phyloP scores from a whole-genome alignment of 2,797 vertebrate genomes.

The Lates japonicus region DNA sequence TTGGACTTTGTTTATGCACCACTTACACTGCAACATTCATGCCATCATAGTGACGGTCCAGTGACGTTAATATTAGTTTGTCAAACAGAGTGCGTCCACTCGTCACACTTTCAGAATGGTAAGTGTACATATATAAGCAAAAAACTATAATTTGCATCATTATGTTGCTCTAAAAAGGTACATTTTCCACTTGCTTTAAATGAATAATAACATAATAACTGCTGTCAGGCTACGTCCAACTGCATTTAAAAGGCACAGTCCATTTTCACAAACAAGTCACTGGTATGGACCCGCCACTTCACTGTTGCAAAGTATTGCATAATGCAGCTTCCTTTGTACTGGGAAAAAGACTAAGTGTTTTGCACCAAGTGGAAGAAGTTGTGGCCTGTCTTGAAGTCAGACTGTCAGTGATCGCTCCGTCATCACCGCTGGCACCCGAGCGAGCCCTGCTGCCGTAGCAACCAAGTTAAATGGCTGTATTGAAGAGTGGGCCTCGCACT shows the following conservation, averaged over 20 bases:
- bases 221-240: slow-evolving; percentile 36
- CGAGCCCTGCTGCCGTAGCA: slow-evolving; percentile 51
- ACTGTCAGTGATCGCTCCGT: slow-evolving; percentile 52
- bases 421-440: slow-evolving; percentile 46
- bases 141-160: slow-evolving; percentile 29
- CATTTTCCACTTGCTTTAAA: slow-evolving; percentile 41
- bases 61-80: neutral
- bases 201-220: slow-evolving; percentile 28
- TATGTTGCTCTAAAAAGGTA: slow-evolving; percentile 7
- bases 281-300: slow-evolving; percentile 5
- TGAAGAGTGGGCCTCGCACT: slow-evolving; percentile 27
- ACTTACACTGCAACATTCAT: neutral
- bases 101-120: neutral
- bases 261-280: slow-evolving; percentile 44
- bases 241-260: slow-evolving; percentile 35
- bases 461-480: slow-evolving; percentile 58
- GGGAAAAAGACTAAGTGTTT: slow-evolving; percentile 51
- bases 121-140: neutral
- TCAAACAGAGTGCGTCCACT: neutral
- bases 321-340: slow-evolving; percentile 62
- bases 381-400: slow-evolving; percentile 58
- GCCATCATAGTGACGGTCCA: neutral
- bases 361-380: slow-evolving; percentile 55
- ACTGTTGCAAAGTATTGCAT: slow-evolving; percentile 67
- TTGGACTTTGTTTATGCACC: neutral